Conservation (phyloP, 2,888 invertebrate species). For the Mesorhabditis sp. region DNA sequence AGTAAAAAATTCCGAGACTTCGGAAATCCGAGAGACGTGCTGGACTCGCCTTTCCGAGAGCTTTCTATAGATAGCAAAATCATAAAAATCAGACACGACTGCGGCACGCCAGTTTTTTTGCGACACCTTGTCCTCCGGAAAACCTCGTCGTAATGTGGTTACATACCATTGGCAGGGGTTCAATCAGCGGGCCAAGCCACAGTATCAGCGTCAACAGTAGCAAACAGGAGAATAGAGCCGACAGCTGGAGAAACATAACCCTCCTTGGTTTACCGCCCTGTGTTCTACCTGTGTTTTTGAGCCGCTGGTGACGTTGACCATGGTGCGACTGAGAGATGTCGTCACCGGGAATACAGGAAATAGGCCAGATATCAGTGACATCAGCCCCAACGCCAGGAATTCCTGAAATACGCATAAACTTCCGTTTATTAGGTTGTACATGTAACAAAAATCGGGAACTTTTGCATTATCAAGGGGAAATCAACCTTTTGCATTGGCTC, state of each 20-base stretch:
- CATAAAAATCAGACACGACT: too few relatives aligned
- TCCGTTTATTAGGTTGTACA: too few relatives aligned
- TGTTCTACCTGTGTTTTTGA: conserved; percentile 71
- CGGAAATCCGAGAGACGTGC: too few relatives aligned
- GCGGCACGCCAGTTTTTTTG: too few relatives aligned
- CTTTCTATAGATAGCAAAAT: too few relatives aligned
- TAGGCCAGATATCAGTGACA: conserved; percentile 69
- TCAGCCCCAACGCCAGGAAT: conserved; percentile 57
- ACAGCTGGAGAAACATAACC: conserved; percentile 61
- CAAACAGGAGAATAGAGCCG: conserved; percentile 74
- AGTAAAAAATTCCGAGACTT: too few relatives aligned
- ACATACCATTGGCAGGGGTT: conserved; percentile 72
- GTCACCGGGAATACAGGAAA: conserved; percentile 61
- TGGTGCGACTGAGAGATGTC: conserved; percentile 62
- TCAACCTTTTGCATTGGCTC: too few relatives aligned
- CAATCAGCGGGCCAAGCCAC: conserved; percentile 82
- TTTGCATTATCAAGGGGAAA: too few relatives aligned
- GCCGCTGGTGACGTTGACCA: conserved; percentile 79
- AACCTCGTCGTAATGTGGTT: too few relatives aligned
- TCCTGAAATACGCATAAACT: conserved; percentile 21
- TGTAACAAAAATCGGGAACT: too few relatives aligned
- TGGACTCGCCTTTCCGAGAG: too few relatives aligned
- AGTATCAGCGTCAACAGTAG: conserved; percentile 76
- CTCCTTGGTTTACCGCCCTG: neutral
- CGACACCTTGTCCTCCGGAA: too few relatives aligned